Percentiles rank a stretch among this genome's conserved stretches.
Evolutionary conservation across 2,888 invertebrate genomes (phyloP).

Genomic region (Phaedon cochleariae): DNA sequence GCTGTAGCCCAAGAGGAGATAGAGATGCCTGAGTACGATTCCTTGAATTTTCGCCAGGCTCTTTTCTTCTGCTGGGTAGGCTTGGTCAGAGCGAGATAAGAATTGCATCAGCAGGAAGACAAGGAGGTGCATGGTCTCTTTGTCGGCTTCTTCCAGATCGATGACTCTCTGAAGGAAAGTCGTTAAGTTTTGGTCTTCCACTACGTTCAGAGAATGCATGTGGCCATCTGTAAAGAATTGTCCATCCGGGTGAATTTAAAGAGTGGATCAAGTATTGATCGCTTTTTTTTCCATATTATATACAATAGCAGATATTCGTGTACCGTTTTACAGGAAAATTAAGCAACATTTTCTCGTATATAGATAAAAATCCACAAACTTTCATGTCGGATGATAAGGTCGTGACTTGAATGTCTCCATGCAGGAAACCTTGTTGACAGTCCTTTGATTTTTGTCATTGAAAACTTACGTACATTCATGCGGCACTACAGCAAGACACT

Average conservation of each 20-base stretch:
- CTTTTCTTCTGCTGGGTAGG: conserved; percentile 89
- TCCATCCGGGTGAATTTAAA: not conserved
- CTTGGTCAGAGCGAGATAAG: conserved; percentile 82
- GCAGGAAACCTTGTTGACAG: not conserved
- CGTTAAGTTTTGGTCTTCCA: conserved; percentile 82
- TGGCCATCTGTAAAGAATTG: conserved; percentile 73
- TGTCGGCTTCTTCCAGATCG: conserved; percentile 93
- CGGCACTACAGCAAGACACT: conserved; percentile 62
- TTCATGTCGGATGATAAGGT: not conserved
- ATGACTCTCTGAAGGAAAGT: conserved; percentile 86
- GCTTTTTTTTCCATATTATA: too few relatives aligned
- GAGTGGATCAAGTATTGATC: too few relatives aligned
- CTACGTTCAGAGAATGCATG: conserved; percentile 83
- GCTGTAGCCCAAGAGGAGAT: conserved; percentile 92
- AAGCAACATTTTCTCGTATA: too few relatives aligned
- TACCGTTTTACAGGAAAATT: too few relatives aligned
- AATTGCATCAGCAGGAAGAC: conserved; percentile 98
- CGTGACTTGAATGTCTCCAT: not conserved
- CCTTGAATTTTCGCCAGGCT: conserved; percentile 80
- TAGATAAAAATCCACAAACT: not conserved
- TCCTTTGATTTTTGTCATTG: conserved; percentile 6
- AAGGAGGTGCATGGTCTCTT: conserved; percentile 93
- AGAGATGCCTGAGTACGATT: conserved; percentile 90
- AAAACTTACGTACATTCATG: conserved; percentile 51
- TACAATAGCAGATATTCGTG: too few relatives aligned